A percentile compares a stretch with the other conserved stretches of the same genome.
phyloP scores from a whole-genome alignment of 2,113 vertebrate genomes.

The Riparia riparia region DNA sequence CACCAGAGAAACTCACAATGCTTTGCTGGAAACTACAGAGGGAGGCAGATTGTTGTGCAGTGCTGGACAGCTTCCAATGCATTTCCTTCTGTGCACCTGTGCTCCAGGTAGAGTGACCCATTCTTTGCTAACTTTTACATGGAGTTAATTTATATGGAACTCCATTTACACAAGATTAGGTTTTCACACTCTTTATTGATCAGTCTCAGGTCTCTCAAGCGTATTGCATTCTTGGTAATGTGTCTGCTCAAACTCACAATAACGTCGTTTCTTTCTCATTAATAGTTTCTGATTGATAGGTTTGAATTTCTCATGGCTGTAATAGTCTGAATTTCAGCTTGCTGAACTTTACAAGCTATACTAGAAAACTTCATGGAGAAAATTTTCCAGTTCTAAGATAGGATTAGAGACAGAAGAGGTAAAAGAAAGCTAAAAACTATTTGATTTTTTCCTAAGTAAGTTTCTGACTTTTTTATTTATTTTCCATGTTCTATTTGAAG shows the following conservation, averaged over 20 bases:
- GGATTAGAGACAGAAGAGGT: not conserved
- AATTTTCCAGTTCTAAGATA: not conserved
- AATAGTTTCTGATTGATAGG: not conserved
- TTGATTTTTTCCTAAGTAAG: not conserved
- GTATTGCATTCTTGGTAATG: not conserved
- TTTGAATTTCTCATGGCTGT: not conserved
- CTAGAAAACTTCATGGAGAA: not conserved
- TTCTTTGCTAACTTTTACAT: not conserved
- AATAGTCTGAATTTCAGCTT: not conserved
- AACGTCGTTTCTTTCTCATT: not conserved
- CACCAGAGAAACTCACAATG: not conserved
- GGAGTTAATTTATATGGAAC: not conserved
- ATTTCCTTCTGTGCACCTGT: not conserved
- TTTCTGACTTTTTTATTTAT: not conserved
- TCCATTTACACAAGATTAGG: not conserved
- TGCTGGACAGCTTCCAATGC: not conserved
- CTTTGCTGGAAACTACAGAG: not conserved
- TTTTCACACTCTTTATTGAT: not conserved
- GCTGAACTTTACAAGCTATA: not conserved
- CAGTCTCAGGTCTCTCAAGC: not conserved
- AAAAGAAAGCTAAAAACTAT: not conserved
- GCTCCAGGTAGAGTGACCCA: not conserved
- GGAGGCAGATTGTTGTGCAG: not conserved
- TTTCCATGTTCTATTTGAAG: not conserved
- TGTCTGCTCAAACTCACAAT: not conserved